These are phyloP conservation scores for Leucoma salicis DNA, from an alignment of 2,888 invertebrate species.

Conservation along the genomic window DNA sequence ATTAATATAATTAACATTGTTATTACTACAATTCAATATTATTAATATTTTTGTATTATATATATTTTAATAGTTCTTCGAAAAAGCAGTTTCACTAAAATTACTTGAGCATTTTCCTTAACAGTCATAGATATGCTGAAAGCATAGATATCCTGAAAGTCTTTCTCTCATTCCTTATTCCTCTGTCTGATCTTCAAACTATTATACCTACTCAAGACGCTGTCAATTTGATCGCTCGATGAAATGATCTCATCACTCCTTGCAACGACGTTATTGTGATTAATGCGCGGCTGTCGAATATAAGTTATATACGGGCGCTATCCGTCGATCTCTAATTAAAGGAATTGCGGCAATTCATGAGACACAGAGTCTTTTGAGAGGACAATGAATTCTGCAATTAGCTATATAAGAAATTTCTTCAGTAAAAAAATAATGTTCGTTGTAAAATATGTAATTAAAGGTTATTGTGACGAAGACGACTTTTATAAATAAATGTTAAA, in stretches of 20 bases:
- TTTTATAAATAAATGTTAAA: constrained; percentile 8
- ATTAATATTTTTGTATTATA: no score
- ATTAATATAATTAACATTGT: no score
- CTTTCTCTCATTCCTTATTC: no score
- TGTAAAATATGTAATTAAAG: constrained; percentile 33
- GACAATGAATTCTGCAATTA: constrained; percentile 69
- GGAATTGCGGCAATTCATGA: constrained; percentile 63
- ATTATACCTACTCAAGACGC: constrained; percentile 23
- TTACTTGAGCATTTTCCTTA: no score
- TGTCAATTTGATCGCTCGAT: constrained; percentile 33
- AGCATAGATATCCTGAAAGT: no score
- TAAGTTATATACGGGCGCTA: constrained; percentile 52
- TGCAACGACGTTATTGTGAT: constrained; percentile 56
- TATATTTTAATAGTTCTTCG: no score
- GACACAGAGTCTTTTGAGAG: constrained; percentile 41
- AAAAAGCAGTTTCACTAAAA: no score
- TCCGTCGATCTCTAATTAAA: constrained; percentile 70
- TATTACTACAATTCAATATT: no score
- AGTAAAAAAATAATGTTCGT: constrained; percentile 51
- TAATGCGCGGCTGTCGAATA: constrained; percentile 47
- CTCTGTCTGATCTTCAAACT: constrained; percentile 23
- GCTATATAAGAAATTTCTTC: constrained; percentile 40
- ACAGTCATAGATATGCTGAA: no score
- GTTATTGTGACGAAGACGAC: constrained; percentile 13
- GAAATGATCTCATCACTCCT: constrained; percentile 57